Evolutionary conservation across 1,140 invertebrate genomes (phyloP), one percentile per base, ranked within the genome.

Genomic region (Parapsyche elsis): DNA sequence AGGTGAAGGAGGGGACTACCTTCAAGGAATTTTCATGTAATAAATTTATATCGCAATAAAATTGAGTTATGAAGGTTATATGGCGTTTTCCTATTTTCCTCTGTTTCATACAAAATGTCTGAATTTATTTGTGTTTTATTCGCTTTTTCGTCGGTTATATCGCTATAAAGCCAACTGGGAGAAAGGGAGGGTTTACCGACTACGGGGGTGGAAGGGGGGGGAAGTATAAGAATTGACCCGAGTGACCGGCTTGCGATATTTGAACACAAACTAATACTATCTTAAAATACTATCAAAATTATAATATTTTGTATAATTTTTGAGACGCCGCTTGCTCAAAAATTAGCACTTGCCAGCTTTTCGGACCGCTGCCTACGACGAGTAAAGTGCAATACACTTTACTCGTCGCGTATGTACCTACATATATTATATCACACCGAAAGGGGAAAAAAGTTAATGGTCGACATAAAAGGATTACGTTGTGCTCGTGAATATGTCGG

Each of bases 61-160:
- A 83, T 83, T 83, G 82, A 83, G 82, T 83, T 83, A 83, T 83
- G 82, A 83, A 83, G 82, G 82, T 83, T 83, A 83, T 83, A 83
- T 81, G 82, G 82, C 82, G 80, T 81, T 81, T 83, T 83, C 82
- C 82, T 83, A 83, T 83, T 83, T 83, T 81, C 80, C 82, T 81
- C 77, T 83, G 82, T 83, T 83, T 83, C 82, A 83, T 83, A 83
- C 82, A 83, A 83, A 83, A 83, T 81, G 80, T 83, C 80, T 83
- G 80, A 83, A 83, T 81, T 83, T 83, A 83, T 83, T 83, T 83
- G 80, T 83, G 77, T 81, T 83, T 83, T 83, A 83, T 83, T 83
- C 80, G 73, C 74, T 81, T 83, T 83, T 83, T 83, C 80, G 77
- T 83, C 76, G 82, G 82, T 83, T 83, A 81, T 80, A 78, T 78